Conservation (phyloP, 2,113 vertebrate species). For the Heptranchias perlo region DNA sequence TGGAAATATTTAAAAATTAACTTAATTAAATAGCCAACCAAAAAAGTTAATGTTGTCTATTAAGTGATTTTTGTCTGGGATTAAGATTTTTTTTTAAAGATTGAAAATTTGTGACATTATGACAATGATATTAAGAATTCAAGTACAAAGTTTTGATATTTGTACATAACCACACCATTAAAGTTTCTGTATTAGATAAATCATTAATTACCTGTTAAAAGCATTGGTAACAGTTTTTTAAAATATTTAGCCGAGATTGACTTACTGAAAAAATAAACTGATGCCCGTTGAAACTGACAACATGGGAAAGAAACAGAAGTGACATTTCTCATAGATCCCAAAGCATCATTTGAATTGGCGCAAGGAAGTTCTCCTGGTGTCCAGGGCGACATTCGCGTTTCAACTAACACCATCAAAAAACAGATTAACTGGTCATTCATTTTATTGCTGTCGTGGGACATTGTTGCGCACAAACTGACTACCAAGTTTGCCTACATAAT, state of each 20-base stretch:
- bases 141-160: neutral
- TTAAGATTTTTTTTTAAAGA: slow-evolving; percentile 38
- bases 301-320: too few species aligned
- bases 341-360: neutral
- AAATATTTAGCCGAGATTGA: neutral
- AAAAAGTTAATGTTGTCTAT: slow-evolving; percentile 41
- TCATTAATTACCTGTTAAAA: too few species aligned
- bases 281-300: neutral
- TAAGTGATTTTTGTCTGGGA: slow-evolving; percentile 43
- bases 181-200: too few species aligned
- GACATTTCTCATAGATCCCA: neutral
- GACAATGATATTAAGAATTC: neutral
- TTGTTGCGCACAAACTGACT: neutral
- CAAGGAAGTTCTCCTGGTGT: neutral
- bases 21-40: too few species aligned
- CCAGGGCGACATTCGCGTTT: neutral
- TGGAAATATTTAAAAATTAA: too few species aligned
- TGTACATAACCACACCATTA: too few species aligned
- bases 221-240: neutral
- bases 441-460: neutral
- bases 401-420: neutral
- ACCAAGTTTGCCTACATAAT: neutral
- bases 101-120: neutral
- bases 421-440: neutral
- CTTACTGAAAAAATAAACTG: neutral